Evolutionary conservation across 2,888 invertebrate genomes (phyloP), one percentile per base, ranked within the genome.

Genomic region (Eurytoma adleriae): DNA sequence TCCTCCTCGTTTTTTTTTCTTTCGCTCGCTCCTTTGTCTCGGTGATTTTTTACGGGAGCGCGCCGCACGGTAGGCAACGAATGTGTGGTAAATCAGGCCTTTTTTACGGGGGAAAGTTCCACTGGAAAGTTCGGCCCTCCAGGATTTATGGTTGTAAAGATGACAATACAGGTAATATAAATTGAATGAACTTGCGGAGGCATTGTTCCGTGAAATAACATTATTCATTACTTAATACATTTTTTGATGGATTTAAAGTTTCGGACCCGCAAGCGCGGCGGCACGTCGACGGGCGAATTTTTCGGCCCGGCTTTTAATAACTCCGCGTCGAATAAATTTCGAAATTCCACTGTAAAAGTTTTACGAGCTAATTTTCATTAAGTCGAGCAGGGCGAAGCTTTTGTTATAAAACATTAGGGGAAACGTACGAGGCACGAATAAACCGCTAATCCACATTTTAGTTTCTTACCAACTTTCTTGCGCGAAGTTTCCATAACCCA

Each of bases 111-210:
- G 54, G 54, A 73, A 54, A 61, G 40, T 20, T 16, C 57, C 57
- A n/a, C 13, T 20, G 24, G 20, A 13, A 20, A 61, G 27, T 62
- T n/a, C n/a, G 16, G 64, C 7, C 18, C 54, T n/a, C 30, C 14
- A 52, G n/a, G 52, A 72, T 72, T 61, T 72, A 72, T 62, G 62
- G 61, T 16, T 16, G n/a, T 14, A n/a, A 24, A 72, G 62, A 72
- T 72, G 61, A 62, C 72, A 62, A 72, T 72, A 50, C 71, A 71
- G 71, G 71, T 61, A 71, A 61, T 61, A 40, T n/a, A 72, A 50
- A 52, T 24, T 27, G 50, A 72, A 72, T 72, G 24, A 59, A 27
- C 30, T 71, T 20, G 48, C n/a, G 24, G 20, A 62, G 61, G 52
- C 13, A 50, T 52, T 61, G 52, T 72, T 52, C 52, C 67, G 62